phyloP scores from a whole-genome alignment of 2,888 invertebrate genomes.

The Meghimatium bilineatum region DNA sequence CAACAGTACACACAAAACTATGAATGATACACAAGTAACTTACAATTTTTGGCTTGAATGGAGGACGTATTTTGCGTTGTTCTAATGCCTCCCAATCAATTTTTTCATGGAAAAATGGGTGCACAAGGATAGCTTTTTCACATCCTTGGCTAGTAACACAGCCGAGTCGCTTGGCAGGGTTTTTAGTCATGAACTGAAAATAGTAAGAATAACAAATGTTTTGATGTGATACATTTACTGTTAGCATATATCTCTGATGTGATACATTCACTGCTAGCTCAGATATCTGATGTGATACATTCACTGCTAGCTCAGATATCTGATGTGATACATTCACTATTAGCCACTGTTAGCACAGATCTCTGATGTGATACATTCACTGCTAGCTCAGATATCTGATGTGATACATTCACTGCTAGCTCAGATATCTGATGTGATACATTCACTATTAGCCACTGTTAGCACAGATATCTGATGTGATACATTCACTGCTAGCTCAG shows the following conservation, averaged over 20 bases:
- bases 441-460: too few relatives aligned
- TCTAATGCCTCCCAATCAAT: conserved; percentile 98
- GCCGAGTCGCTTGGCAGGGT: conserved; percentile 93
- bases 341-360: too few relatives aligned
- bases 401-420: too few relatives aligned
- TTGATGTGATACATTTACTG: not conserved
- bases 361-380: too few relatives aligned
- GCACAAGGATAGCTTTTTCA: conserved; percentile 91
- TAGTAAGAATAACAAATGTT: not conserved
- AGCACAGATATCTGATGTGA: too few relatives aligned
- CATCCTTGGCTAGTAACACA: conserved; percentile 86
- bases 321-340: too few relatives aligned
- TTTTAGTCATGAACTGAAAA: conserved; percentile 89
- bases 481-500: too few relatives aligned
- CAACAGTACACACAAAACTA: not conserved
- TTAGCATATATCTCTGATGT: not conserved
- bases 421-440: too few relatives aligned
- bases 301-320: too few relatives aligned
- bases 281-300: too few relatives aligned
- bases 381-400: too few relatives aligned
- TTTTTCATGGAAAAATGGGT: conserved; percentile 85
- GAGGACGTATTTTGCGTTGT: conserved; percentile 92
- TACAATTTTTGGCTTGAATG: conserved; percentile 98
- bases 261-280: too few relatives aligned
- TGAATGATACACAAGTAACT: conserved; percentile 76